Conservation (phyloP, 2,113 vertebrate genomes). For the Chauna torquata region DNA sequence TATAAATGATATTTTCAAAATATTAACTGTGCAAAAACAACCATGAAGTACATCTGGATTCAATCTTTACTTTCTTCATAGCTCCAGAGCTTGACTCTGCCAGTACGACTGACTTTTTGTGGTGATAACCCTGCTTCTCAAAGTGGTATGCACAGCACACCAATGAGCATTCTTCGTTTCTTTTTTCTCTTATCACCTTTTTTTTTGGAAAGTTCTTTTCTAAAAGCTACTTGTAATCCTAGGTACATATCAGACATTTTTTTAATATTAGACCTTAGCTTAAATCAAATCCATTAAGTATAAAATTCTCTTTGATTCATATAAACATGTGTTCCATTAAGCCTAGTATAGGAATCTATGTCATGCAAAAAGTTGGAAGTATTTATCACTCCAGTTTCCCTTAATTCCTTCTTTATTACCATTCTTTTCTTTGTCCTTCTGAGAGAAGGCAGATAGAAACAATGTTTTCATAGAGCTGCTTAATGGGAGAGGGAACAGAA, state of each 20-base stretch:
- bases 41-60: conserved; percentile 25
- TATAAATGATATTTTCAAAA: conserved; percentile 4
- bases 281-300: conserved; percentile 38
- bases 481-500: neutral
- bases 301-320: conserved; percentile 28
- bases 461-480: neutral
- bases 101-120: neutral
- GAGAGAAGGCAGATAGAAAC: neutral
- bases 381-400: conserved; percentile 26
- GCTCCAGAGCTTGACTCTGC: neutral
- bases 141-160: neutral
- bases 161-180: neutral
- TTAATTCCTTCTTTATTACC: conserved; percentile 60
- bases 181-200: neutral
- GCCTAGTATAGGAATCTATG: neutral
- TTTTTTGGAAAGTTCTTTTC: neutral
- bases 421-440: conserved; percentile 4
- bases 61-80: conserved; percentile 3
- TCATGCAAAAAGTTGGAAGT: neutral
- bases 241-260: conserved; percentile 8
- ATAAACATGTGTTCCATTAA: conserved; percentile 33
- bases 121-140: neutral
- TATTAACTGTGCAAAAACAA: neutral
- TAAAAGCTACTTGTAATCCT: neutral
- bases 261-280: conserved; percentile 22